These are phyloP conservation scores for Amblyornis subalaris DNA, from an alignment of 2,113 vertebrate genomes.

Conservation along the genomic window DNA sequence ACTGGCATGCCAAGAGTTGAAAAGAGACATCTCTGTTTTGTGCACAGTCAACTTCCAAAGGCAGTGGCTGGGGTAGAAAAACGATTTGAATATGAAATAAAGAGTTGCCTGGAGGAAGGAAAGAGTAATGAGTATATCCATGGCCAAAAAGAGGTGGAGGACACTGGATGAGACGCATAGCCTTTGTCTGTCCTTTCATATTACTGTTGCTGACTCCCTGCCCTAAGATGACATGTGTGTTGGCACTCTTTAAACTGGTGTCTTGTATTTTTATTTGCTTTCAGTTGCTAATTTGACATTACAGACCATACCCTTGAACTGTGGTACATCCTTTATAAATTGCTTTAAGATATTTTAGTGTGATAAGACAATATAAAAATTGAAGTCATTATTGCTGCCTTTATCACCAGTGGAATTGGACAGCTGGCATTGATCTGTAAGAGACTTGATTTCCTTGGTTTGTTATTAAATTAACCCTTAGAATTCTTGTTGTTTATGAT, in stretches of 20 bases:
- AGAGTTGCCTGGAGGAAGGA: neutral
- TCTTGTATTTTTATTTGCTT: conserved; percentile 10
- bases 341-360: conserved; percentile 33
- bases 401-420: neutral
- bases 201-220: neutral
- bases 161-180: neutral
- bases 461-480: conserved; percentile 19
- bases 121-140: neutral
- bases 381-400: conserved; percentile 20
- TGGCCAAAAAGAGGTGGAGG: neutral
- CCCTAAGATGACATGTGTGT: neutral
- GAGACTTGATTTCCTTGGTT: conserved; percentile 20
- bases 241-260: neutral
- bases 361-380: conserved; percentile 41
- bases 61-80: neutral
- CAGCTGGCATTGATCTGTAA: conserved; percentile 34
- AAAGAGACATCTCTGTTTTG: neutral
- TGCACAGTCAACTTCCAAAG: neutral
- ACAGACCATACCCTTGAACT: neutral
- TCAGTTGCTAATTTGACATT: conserved; percentile 1
- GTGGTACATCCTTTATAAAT: conserved; percentile 8
- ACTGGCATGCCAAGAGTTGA: neutral
- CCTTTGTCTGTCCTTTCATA: neutral
- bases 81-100: neutral
- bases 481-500: conserved; percentile 10